Conservation (phyloP, 2,113 vertebrate genomes). For the Malurus alboscapulatus region DNA sequence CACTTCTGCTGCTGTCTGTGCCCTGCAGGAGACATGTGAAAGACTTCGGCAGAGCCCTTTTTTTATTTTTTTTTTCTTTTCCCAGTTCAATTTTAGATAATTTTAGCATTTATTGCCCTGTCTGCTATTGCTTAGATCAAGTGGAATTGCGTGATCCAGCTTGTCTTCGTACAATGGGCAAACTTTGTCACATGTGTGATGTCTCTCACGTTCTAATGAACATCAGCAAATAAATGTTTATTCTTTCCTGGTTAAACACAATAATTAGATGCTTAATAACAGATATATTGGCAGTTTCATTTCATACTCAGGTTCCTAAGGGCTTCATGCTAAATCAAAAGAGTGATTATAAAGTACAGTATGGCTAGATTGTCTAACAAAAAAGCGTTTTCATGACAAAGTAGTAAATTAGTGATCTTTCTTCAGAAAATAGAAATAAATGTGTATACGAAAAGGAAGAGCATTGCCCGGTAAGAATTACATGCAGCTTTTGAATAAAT, state of each 20-base stretch:
- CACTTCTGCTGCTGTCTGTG: background rate
- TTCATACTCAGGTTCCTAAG: background rate
- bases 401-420: background rate
- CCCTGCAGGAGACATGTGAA: background rate
- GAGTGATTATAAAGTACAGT: background rate
- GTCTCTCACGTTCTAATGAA: background rate
- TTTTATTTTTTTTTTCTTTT: background rate
- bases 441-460: background rate
- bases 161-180: background rate
- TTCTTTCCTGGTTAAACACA: background rate
- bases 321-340: background rate
- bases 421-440: background rate
- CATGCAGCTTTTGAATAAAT: background rate
- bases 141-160: background rate
- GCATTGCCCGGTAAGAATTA: background rate
- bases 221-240: background rate
- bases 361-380: background rate
- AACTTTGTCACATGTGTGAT: background rate
- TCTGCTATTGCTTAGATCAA: background rate
- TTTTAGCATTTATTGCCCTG: background rate
- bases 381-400: background rate
- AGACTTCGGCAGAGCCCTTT: background rate
- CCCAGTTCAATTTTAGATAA: background rate
- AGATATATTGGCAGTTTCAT: background rate
- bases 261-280: background rate